phyloP scores from a whole-genome alignment of 2,888 invertebrate species.

The Caenorhabditis sp. region DNA sequence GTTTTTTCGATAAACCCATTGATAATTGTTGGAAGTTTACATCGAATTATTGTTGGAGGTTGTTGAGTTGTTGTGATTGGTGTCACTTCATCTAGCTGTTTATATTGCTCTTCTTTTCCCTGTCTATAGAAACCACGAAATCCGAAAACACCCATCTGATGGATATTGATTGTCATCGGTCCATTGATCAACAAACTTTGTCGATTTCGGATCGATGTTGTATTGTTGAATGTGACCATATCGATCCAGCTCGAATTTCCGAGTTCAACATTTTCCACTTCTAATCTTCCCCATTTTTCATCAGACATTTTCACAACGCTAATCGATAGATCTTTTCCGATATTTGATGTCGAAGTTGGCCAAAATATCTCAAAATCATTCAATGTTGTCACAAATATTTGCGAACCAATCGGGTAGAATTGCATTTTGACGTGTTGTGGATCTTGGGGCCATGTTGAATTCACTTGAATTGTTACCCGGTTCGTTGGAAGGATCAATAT shows the following conservation, averaged over 20 bases:
- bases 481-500: conserved; percentile 14
- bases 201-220: not conserved
- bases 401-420: not conserved
- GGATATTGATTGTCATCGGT: too few relatives aligned
- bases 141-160: too few relatives aligned
- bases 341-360: too few relatives aligned
- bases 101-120: not conserved
- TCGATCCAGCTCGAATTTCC: not conserved
- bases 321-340: not conserved
- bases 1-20: conserved; percentile 6
- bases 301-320: conserved; percentile 5
- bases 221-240: not conserved
- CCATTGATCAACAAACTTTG: too few relatives aligned
- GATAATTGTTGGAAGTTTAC: conserved; percentile 9
- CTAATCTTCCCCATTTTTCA: not conserved
- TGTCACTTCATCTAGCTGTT: not conserved
- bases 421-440: not conserved
- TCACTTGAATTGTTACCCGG: conserved; percentile 7
- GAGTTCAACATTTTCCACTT: not conserved
- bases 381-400: not conserved
- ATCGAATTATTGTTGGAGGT: not conserved
- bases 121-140: too few relatives aligned
- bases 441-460: conserved; percentile 23
- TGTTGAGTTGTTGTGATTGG: too few relatives aligned
- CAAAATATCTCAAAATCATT: too few relatives aligned